Percentiles rank a stretch among this genome's conserved stretches.
Conservation (phyloP, 2,113 vertebrate genomes). For the Piprites chloris region DNA sequence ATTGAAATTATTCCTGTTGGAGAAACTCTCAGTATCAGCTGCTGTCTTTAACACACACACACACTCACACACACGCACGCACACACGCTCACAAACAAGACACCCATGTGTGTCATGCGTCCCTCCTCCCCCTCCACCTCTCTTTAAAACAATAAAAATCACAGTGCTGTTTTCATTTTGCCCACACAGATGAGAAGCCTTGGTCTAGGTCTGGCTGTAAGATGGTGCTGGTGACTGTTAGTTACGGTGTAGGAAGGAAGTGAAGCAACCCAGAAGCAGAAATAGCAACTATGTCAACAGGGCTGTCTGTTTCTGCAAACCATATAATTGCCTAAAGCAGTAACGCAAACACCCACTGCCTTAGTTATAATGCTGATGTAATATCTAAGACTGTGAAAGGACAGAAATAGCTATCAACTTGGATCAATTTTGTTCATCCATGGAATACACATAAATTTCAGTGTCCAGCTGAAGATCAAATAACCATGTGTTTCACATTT, state of each 20-base stretch:
- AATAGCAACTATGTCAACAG: constrained; percentile 12
- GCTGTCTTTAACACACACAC: fast-evolving
- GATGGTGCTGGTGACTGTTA: neutral
- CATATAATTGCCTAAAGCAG: neutral
- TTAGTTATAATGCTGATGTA: neutral
- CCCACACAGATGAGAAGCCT: neutral
- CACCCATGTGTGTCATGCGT: neutral
- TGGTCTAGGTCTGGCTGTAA: neutral
- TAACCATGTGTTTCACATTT: neutral
- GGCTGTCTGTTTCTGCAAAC: constrained; percentile 42
- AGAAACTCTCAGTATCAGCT: neutral
- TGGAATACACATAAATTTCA: neutral
- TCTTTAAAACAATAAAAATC: neutral
- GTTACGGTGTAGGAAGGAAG: constrained; percentile 26
- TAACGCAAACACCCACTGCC: neutral
- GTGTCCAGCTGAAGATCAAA: neutral
- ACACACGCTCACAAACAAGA: neutral
- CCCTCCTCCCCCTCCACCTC: too few relatives aligned
- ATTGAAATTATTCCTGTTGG: fast-evolving
- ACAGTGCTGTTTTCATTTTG: neutral
- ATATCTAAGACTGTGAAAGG: neutral
- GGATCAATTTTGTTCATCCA: neutral
- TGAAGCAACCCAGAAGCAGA: constrained; percentile 10
- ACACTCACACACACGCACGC: too few relatives aligned
- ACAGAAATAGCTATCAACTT: neutral